Evolutionary conservation across 2,113 vertebrate species (phyloP).

Genomic region (Notechis scutatus): DNA sequence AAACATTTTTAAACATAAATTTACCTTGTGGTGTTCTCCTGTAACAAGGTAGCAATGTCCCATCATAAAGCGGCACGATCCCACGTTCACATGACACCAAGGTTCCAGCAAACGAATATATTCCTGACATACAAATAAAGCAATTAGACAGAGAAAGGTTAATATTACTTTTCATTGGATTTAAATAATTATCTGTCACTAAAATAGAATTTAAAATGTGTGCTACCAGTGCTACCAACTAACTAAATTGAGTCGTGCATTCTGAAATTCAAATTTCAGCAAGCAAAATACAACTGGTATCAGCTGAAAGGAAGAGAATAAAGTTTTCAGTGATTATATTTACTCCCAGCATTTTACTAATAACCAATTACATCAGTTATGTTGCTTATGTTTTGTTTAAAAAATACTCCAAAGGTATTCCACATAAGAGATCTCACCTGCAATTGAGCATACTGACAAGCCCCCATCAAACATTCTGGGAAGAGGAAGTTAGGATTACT

Average conservation of each 20-base stretch:
- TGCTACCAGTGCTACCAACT: not conserved
- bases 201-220: not conserved
- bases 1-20: not conserved
- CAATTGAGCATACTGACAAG: conserved; percentile 90
- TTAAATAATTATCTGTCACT: not conserved
- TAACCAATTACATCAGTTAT: not conserved
- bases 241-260: not conserved
- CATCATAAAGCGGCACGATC: conserved; percentile 91
- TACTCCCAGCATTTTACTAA: not conserved
- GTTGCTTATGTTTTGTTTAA: not conserved
- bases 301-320: not conserved
- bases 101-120: conserved; percentile 86
- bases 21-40: conserved; percentile 93
- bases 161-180: not conserved
- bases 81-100: conserved; percentile 92
- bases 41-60: conserved; percentile 89
- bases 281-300: not conserved
- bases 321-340: not conserved
- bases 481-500: conserved; percentile 89
- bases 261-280: not conserved
- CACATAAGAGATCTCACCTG: conserved; percentile 75
- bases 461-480: conserved; percentile 91
- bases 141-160: conserved; percentile 15
- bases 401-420: not conserved
- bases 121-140: conserved; percentile 70